Evolutionary conservation across 2,888 invertebrate genomes (phyloP).

Genomic region (Parapristionchus giblindavisi): DNA sequence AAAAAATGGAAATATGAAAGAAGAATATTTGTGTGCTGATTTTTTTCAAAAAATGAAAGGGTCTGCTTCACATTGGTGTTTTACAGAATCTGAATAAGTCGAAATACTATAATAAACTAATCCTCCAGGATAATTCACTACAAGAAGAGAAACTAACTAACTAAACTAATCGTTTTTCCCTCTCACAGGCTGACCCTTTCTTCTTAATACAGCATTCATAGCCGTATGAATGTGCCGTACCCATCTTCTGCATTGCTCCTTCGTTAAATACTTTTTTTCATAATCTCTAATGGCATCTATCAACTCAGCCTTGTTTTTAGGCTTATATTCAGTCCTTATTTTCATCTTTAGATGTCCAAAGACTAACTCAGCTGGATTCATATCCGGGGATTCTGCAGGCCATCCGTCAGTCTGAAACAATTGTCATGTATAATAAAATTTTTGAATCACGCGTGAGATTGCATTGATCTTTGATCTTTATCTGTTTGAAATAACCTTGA

Average conservation of each 20-base stretch:
- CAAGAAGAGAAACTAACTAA: too few relatives aligned
- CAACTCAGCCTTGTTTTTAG: background rate
- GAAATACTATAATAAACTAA: too few relatives aligned
- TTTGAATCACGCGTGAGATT: background rate
- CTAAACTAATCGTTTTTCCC: background rate
- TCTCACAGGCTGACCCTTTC: background rate
- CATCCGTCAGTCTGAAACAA: background rate
- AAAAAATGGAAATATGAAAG: too few relatives aligned
- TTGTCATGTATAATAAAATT: background rate
- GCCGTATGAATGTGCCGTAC: background rate
- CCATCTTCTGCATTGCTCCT: background rate
- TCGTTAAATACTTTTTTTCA: background rate
- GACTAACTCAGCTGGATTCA: background rate
- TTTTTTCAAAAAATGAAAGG: too few relatives aligned
- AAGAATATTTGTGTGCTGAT: too few relatives aligned
- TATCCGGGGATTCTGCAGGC: constrained; percentile 16
- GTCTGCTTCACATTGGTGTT: too few relatives aligned
- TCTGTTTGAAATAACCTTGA: constrained; percentile 15
- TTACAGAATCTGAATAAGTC: too few relatives aligned
- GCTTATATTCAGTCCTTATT: background rate
- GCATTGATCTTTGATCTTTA: background rate
- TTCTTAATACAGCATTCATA: background rate
- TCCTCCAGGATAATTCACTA: too few relatives aligned
- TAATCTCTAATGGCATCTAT: background rate
- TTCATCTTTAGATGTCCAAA: constrained; percentile 5